phyloP scores from a whole-genome alignment of 1,140 invertebrate species.

The Drosophila kikkawai region DNA sequence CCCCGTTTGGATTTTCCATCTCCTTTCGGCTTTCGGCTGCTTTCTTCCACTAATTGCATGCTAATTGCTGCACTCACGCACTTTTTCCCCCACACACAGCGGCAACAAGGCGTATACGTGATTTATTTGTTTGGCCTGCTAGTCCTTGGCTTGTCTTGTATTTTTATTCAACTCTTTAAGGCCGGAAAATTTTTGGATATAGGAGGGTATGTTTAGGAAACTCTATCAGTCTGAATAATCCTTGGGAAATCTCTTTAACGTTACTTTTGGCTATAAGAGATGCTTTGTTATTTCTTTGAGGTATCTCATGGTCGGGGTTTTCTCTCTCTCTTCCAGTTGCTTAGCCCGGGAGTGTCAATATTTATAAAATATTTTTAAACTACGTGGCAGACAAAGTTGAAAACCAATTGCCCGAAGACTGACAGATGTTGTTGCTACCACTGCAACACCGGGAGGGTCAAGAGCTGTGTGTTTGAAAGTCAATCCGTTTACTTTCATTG shows the following conservation, averaged over 20 bases:
- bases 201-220: too few species aligned
- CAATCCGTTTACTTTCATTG: conserved; percentile 80
- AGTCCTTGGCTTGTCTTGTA: neutral
- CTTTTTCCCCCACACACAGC: neutral
- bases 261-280: neutral
- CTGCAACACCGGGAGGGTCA: conserved; percentile 8
- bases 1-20: conserved; percentile 19
- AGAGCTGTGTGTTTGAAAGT: conserved; percentile 60
- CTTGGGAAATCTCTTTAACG: neutral
- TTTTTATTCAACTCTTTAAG: neutral
- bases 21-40: conserved; percentile 1
- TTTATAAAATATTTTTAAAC: conserved; percentile 82
- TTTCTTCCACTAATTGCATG: conserved; percentile 64
- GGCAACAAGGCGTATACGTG: conserved; percentile 69
- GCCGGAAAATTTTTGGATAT: neutral
- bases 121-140: conserved; percentile 57
- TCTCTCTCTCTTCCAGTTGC: neutral
- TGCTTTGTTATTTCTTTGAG: neutral
- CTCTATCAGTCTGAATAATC: neutral
- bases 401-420: conserved; percentile 71
- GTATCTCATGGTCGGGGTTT: neutral
- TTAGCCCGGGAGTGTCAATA: conserved; percentile 69
- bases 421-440: conserved; percentile 51
- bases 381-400: conserved; percentile 72
- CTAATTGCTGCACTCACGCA: conserved; percentile 65